phyloP scores from a whole-genome alignment of 1,140 invertebrate genomes.

The Micrasema minimum region DNA sequence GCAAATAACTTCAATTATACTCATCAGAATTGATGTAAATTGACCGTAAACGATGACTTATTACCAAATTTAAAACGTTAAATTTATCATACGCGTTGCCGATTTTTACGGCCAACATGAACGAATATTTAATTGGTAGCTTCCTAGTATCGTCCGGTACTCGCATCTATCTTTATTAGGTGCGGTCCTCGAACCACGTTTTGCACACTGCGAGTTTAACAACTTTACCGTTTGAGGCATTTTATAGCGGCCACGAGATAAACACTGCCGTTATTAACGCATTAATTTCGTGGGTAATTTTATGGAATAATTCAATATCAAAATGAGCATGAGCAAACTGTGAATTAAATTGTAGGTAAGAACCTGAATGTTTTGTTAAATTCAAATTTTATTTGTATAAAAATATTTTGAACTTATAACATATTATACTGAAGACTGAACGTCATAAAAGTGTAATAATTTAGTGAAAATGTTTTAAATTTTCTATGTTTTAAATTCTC shows the following conservation, averaged over 20 bases:
- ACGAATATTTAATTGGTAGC: slow-evolving; percentile 36
- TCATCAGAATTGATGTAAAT: slow-evolving; percentile 18
- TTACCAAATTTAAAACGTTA: slow-evolving; percentile 12
- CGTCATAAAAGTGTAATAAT: too few relatives aligned
- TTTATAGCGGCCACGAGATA: not conserved
- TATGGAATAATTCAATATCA: too few relatives aligned
- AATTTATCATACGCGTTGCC: slow-evolving; percentile 6
- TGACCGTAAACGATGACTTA: slow-evolving; percentile 12
- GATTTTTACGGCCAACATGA: slow-evolving; percentile 22
- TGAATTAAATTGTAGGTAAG: too few relatives aligned
- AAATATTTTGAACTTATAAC: too few relatives aligned
- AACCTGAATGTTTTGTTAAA: too few relatives aligned
- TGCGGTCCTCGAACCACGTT: not conserved
- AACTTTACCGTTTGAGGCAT: not conserved
- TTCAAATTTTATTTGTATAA: too few relatives aligned
- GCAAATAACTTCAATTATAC: too few relatives aligned
- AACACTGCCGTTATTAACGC: not conserved
- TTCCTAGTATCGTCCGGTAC: slow-evolving; percentile 14
- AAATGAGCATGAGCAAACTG: too few relatives aligned
- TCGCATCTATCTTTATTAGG: slow-evolving; percentile 24
- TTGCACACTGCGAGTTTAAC: slow-evolving; percentile 7
- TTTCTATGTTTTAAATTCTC: too few relatives aligned
- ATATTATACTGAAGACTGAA: too few relatives aligned
- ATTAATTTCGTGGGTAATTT: not conserved
- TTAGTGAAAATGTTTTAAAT: too few relatives aligned